A percentile compares a stretch with the other conserved stretches of the same genome.
These are phyloP conservation scores for Notothenia coriiceps DNA, from an alignment of 2,113 vertebrate genomes.

Conservation along the genomic window DNA sequence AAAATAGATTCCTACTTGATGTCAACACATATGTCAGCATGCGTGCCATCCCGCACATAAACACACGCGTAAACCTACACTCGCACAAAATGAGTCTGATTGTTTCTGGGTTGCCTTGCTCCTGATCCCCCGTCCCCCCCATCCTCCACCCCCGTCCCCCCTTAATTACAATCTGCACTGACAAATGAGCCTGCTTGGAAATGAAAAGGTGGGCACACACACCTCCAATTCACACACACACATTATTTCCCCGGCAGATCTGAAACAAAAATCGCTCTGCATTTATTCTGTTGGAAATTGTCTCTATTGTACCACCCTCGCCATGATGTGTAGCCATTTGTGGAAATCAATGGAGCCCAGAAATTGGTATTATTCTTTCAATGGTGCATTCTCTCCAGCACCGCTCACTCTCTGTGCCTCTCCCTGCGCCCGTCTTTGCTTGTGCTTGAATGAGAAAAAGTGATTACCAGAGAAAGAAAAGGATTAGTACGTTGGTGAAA, in stretches of 20 bases:
- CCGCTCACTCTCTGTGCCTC: not conserved
- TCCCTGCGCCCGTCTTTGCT: slow-evolving; percentile 30
- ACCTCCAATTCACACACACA: slow-evolving; percentile 5
- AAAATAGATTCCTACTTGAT: slow-evolving; percentile 45
- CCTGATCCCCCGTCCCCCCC: slow-evolving; percentile 14
- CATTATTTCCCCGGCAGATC: slow-evolving; percentile 30
- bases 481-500: slow-evolving; percentile 41
- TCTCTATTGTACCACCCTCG: slow-evolving; percentile 49
- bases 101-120: slow-evolving; percentile 69
- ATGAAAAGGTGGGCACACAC: slow-evolving; percentile 52
- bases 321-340: slow-evolving; percentile 65
- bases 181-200: slow-evolving; percentile 70
- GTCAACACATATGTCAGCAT: slow-evolving; percentile 38
- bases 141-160: not conserved
- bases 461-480: slow-evolving; percentile 67
- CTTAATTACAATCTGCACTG: slow-evolving; percentile 76
- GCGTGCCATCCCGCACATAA: slow-evolving; percentile 8
- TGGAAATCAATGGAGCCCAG: slow-evolving; percentile 70
- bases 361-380: slow-evolving; percentile 69
- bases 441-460: slow-evolving; percentile 63
- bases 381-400: slow-evolving; percentile 51
- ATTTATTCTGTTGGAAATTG: slow-evolving; percentile 58
- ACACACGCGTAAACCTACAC: slow-evolving; percentile 25
- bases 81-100: slow-evolving; percentile 71
- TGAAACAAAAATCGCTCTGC: slow-evolving; percentile 48